A percentile compares a stretch with the other conserved stretches of the same genome.
Conservation (phyloP, 2,888 invertebrate genomes). For the Drosophila yooni region DNA sequence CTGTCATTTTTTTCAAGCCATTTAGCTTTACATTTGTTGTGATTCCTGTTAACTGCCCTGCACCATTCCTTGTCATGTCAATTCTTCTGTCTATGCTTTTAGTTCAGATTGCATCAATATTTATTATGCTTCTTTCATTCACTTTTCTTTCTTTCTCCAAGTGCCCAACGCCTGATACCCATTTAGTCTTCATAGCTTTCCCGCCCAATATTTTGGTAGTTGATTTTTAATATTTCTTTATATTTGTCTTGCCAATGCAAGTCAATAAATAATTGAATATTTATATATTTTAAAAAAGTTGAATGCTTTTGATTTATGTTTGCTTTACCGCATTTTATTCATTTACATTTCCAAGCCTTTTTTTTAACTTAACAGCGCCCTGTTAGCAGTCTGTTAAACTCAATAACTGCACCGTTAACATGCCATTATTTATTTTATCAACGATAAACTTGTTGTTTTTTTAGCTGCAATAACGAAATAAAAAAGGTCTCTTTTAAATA, state of each 20-base stretch:
- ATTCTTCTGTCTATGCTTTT: background rate
- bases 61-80: background rate
- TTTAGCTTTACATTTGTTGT: background rate
- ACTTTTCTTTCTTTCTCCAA: background rate
- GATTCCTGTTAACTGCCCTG: background rate
- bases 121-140: background rate
- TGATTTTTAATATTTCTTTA: background rate
- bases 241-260: background rate
- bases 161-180: background rate
- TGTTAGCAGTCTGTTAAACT: conserved; percentile 8
- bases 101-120: conserved; percentile 1
- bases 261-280: background rate
- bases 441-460: background rate
- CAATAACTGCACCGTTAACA: background rate
- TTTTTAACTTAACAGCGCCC: background rate
- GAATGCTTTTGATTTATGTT: background rate
- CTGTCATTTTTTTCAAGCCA: background rate
- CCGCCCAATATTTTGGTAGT: background rate
- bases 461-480: conserved; percentile 4
- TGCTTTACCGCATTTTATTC: background rate
- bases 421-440: conserved; percentile 3
- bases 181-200: background rate
- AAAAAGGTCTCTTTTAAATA: conserved; percentile 17
- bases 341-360: background rate
- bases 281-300: background rate